A percentile compares a stretch with the other conserved stretches of the same genome.
These are phyloP conservation scores for Lordiphosa stackelbergi DNA, from an alignment of 1,140 invertebrate genomes.

Conservation along the genomic window DNA sequence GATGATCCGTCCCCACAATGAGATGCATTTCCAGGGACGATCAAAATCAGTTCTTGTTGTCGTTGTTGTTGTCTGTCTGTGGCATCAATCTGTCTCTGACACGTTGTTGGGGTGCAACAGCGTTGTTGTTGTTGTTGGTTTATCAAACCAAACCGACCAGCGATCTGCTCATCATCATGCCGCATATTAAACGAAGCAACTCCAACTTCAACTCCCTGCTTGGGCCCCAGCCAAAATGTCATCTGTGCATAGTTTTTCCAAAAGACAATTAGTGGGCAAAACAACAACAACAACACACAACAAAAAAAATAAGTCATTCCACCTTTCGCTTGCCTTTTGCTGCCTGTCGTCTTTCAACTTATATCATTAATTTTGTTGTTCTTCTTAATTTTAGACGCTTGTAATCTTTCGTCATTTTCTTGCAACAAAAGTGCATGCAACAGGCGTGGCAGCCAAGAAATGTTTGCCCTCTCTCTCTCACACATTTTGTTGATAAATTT, in stretches of 20 bases:
- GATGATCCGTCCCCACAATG: conserved; percentile 29
- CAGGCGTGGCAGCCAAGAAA: background rate
- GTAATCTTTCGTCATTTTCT: conserved; percentile 51
- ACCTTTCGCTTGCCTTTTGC: conserved; percentile 17
- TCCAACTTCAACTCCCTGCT: conserved; percentile 9
- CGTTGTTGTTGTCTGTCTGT: conserved; percentile 29
- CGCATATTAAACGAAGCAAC: conserved; percentile 39
- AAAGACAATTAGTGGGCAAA: conserved; percentile 11
- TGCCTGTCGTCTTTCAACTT: conserved; percentile 16
- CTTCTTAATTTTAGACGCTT: conserved; percentile 51
- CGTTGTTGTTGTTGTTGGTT: conserved; percentile 52
- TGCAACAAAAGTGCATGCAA: conserved; percentile 14
- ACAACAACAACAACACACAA: conserved; percentile 1
- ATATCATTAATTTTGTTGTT: conserved; percentile 55
- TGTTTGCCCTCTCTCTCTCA: background rate
- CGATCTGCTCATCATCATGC: conserved; percentile 30
- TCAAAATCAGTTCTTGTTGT: conserved; percentile 26
- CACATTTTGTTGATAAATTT: conserved; percentile 51
- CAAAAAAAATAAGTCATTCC: conserved; percentile 26
- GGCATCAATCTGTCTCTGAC: conserved; percentile 60
- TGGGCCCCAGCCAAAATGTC: conserved; percentile 7
- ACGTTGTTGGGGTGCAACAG: conserved; percentile 54
- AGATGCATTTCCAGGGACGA: conserved; percentile 30
- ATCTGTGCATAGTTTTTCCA: conserved; percentile 11
- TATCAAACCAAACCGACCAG: conserved; percentile 28